Evolutionary conservation across 2,113 vertebrate genomes (phyloP), one percentile per base, ranked within the genome.

Genomic region (Saccopteryx bilineata): DNA sequence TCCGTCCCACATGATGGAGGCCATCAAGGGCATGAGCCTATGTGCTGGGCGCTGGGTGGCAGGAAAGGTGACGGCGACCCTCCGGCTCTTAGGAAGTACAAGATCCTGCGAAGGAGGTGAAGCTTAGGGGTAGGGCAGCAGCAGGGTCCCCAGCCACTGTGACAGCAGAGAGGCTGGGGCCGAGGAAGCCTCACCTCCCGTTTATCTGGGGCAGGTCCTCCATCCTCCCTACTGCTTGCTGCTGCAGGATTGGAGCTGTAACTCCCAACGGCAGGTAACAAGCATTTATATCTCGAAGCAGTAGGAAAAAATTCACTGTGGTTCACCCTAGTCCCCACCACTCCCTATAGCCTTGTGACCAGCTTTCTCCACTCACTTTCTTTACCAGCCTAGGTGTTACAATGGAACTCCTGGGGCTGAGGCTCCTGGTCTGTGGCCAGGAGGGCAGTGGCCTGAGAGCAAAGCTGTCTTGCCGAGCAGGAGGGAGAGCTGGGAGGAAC

Each of bases 1-100:
- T 2, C n/a, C 28, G 2, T 33, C 28, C 63, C 19, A 33, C 28
- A 5, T 17, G 54, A 14, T 0, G 2, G 31, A 7, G 11, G 15
- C 72, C 13, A 0, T 1, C 3, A 2, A 31, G 56, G 72, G 31
- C 39, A 3, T 3, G 66, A 18, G 21, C 28, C 1, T 8, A 0
- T 15, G 66, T 31, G 48, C 71, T 19, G 2, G 10, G 50, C 19
- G 39, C 23, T 31, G 5, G 26, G 52, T 5, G 4, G 52, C 72
- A 39, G 13, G 2, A 5, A 21, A 80, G 26, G 87, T 52, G n/a
- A 31, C 63, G 15, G 1, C 2, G 1, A 24, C n/a, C 15, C 56
- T 72, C 52, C 63, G n/a, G 23, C 33, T 28, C 63, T 5, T 3
- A 17, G 80, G 56, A 48, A 66, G 56, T 18, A 10, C 4, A 5